Percentiles rank a stretch among this genome's conserved stretches.
These are phyloP conservation scores for Leucophenga varia DNA, from an alignment of 1,140 invertebrate genomes.

Conservation along the genomic window DNA sequence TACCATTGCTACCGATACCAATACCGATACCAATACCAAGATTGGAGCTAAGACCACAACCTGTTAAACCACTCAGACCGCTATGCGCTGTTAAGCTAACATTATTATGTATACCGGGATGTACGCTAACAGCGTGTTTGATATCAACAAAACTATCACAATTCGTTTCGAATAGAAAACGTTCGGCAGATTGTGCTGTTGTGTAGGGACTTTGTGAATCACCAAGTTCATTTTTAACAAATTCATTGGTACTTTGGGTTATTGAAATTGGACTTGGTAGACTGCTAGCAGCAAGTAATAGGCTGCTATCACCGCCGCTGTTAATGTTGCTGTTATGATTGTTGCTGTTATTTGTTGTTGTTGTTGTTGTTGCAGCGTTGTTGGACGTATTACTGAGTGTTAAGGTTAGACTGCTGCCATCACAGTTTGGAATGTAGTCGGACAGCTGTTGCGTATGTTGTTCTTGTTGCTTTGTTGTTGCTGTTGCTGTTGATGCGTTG, in stretches of 20 bases:
- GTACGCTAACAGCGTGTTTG: constrained; percentile 49
- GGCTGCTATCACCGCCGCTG: constrained; percentile 8
- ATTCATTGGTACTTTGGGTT: constrained; percentile 41
- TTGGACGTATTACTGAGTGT: constrained; percentile 7
- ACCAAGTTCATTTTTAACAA: constrained; percentile 50
- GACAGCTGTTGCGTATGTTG: constrained; percentile 11
- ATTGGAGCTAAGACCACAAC: neutral
- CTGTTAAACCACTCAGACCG: neutral
- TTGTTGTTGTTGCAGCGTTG: neutral
- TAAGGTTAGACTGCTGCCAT: constrained; percentile 8
- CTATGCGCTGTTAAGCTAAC: constrained; percentile 22
- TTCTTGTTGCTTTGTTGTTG: constrained; percentile 8
- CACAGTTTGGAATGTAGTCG: constrained; percentile 33
- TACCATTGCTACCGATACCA: too few species aligned
- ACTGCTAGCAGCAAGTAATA: constrained; percentile 3
- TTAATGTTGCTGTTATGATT: constrained; percentile 16
- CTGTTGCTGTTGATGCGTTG: constrained; percentile 10
- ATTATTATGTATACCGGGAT: constrained; percentile 27
- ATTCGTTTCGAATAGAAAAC: constrained; percentile 47
- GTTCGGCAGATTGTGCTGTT: constrained; percentile 44
- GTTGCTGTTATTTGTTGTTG: constrained; percentile 1
- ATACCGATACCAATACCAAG: too few species aligned
- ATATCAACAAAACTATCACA: constrained; percentile 44
- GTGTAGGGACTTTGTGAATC: constrained; percentile 53
- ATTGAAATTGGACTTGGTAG: constrained; percentile 12